A percentile compares a stretch with the other conserved stretches of the same genome.
These are phyloP conservation scores for Busseola fusca DNA, from an alignment of 2,888 invertebrate species.

Conservation along the genomic window DNA sequence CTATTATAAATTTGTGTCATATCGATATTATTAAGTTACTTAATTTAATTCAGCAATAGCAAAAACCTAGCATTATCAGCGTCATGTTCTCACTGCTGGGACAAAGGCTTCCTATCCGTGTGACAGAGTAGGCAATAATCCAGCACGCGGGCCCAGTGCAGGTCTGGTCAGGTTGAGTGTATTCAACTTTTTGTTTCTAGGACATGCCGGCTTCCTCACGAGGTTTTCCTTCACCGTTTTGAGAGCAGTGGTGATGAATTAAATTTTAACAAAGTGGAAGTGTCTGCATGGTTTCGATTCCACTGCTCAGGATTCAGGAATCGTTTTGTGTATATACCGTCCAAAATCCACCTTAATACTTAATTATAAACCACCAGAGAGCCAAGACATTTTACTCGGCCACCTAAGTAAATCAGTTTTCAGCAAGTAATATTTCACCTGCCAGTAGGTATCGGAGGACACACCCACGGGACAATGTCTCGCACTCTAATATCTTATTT, in stretches of 20 bases:
- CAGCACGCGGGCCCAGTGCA: neutral
- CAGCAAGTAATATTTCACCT: neutral
- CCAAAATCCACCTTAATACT: neutral
- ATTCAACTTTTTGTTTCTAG: neutral
- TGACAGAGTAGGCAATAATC: neutral
- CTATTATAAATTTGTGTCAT: neutral
- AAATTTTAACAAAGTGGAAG: neutral
- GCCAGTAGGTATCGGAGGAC: neutral
- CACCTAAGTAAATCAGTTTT: neutral
- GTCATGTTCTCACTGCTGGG: no score
- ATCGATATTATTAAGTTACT: neutral
- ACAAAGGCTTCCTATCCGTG: neutral
- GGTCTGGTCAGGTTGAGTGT: neutral
- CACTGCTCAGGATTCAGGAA: neutral
- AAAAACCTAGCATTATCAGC: neutral
- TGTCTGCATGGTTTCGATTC: neutral
- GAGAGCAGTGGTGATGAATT: neutral
- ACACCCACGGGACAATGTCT: neutral
- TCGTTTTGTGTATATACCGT: neutral
- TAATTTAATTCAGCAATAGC: neutral
- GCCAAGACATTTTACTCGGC: neutral
- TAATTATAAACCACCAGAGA: neutral
- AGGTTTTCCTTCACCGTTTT: no score
- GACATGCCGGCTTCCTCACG: no score
- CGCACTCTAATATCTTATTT: neutral